These are phyloP conservation scores for Dryoscopus gambensis DNA, from an alignment of 2,113 vertebrate genomes.

Conservation along the genomic window DNA sequence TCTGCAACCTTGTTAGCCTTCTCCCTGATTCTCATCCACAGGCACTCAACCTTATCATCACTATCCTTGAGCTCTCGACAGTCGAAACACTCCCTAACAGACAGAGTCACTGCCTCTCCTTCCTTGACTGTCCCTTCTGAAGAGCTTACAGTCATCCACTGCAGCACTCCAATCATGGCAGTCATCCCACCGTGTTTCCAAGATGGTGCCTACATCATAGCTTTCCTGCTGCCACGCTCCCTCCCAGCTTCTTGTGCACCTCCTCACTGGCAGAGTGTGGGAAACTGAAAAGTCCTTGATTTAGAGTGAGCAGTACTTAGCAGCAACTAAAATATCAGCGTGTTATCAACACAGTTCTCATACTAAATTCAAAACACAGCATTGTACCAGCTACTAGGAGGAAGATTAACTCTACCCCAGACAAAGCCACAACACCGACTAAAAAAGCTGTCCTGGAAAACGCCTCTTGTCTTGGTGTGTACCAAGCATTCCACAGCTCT, in stretches of 20 bases:
- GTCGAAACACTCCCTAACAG: not conserved
- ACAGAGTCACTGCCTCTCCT: not conserved
- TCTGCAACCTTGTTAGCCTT: not conserved
- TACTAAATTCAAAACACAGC: not conserved
- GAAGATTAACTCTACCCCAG: not conserved
- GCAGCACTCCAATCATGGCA: not conserved
- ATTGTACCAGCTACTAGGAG: not conserved
- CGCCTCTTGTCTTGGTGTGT: not conserved
- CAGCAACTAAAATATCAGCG: not conserved
- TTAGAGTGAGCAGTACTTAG: not conserved
- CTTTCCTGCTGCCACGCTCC: not conserved
- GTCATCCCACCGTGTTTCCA: not conserved
- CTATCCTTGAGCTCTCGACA: not conserved
- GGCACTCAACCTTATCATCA: not conserved
- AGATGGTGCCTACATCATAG: fast-evolving
- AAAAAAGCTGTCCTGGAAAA: not conserved
- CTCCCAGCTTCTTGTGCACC: not conserved
- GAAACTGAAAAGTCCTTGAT: not conserved
- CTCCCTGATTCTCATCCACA: not conserved
- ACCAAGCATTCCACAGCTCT: not conserved
- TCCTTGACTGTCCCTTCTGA: not conserved
- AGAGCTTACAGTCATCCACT: not conserved
- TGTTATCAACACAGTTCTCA: not conserved
- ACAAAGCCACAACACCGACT: not conserved
- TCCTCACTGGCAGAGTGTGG: not conserved